Percentiles rank a stretch among this genome's conserved stretches.
phyloP scores from a whole-genome alignment of 2,797 vertebrate genomes.

The Pagetopsis macropterus region DNA sequence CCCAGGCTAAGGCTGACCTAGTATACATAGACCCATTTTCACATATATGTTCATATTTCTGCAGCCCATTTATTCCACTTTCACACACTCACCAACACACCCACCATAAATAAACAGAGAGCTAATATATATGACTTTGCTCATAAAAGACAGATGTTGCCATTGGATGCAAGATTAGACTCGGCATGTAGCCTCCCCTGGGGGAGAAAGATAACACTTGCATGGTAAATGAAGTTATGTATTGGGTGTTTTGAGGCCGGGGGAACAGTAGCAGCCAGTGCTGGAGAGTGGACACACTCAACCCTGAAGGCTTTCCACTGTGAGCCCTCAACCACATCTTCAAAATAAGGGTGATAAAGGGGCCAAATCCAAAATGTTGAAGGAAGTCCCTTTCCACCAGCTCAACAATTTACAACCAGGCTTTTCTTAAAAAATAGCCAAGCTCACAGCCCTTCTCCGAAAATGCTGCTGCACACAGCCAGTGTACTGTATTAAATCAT shows the following conservation, averaged over 20 bases:
- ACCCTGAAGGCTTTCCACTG: conserved; percentile 64
- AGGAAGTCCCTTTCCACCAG: conserved; percentile 27
- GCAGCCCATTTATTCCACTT: conserved; percentile 33
- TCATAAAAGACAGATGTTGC: conserved; percentile 75
- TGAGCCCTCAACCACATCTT: conserved; percentile 56
- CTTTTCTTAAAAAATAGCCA: conserved; percentile 34
- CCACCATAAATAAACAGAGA: conserved; percentile 60
- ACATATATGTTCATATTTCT: conserved; percentile 28
- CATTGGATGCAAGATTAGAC: conserved; percentile 63
- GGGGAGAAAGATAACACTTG: conserved; percentile 67
- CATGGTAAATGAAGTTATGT: conserved; percentile 60
- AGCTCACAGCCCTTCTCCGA: neutral
- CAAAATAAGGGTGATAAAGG: conserved; percentile 46
- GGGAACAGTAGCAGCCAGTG: conserved; percentile 70
- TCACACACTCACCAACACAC: conserved; percentile 35
- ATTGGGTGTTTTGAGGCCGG: conserved; percentile 39
- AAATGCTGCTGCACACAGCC: conserved; percentile 3
- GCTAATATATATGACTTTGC: conserved; percentile 65
- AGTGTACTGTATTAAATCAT: neutral
- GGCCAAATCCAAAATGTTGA: conserved; percentile 40
- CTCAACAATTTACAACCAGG: conserved; percentile 42
- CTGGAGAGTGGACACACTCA: conserved; percentile 53
- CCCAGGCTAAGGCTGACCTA: too few relatives aligned
- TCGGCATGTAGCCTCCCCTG: conserved; percentile 55
- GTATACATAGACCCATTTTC: too few relatives aligned